phyloP scores from a whole-genome alignment of 2,113 vertebrate genomes.

The Anarhynchus alexandrinus region DNA sequence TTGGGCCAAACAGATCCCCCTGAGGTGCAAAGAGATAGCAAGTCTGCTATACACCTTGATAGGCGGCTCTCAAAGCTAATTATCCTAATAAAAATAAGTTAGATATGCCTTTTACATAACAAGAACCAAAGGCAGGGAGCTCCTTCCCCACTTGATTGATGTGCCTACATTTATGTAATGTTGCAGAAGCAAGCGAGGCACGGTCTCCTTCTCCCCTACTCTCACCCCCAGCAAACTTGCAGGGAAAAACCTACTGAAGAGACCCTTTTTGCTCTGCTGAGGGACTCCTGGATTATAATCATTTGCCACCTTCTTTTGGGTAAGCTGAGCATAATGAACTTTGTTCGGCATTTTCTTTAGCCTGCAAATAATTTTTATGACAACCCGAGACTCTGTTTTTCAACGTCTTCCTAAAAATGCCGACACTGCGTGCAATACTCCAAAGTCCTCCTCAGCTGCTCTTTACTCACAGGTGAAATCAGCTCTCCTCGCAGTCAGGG shows the following conservation, averaged over 20 bases:
- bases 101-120: neutral
- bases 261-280: neutral
- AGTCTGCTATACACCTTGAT: neutral
- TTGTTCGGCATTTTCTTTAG: neutral
- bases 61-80: neutral
- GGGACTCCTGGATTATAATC: neutral
- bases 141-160: neutral
- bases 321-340: neutral
- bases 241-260: neutral
- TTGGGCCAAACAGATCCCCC: neutral
- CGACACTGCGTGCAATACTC: neutral
- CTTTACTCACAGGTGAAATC: neutral
- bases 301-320: neutral
- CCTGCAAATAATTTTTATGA: neutral
- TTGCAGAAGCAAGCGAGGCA: neutral
- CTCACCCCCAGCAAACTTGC: neutral
- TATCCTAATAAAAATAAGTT: neutral
- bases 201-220: neutral
- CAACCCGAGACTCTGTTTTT: neutral
- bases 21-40: neutral
- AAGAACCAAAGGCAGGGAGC: neutral
- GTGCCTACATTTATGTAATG: neutral
- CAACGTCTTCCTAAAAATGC: neutral
- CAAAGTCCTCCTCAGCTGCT: neutral
- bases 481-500: fast-evolving